Evolutionary conservation across 2,888 invertebrate species (phyloP).

Genomic region (Ochlodes sylvanus): DNA sequence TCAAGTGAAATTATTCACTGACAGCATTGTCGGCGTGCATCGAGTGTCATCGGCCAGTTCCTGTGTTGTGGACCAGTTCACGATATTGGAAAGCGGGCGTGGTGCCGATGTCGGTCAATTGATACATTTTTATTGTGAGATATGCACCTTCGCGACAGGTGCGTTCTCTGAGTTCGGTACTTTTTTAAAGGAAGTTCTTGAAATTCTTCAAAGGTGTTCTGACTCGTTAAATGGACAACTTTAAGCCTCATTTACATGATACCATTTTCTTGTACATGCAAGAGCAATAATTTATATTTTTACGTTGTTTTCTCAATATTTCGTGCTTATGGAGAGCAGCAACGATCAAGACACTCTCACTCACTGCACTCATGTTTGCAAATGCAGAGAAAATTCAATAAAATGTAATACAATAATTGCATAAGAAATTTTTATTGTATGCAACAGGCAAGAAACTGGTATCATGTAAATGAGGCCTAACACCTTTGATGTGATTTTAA

Average conservation of each 20-base stretch:
- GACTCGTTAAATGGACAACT: background rate
- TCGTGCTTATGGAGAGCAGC: too few relatives aligned
- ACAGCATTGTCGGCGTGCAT: background rate
- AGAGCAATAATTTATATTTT: too few relatives aligned
- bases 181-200: background rate
- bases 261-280: too few relatives aligned
- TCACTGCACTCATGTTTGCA: too few relatives aligned
- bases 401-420: too few relatives aligned
- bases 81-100: conserved; percentile 46
- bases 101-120: conserved; percentile 51
- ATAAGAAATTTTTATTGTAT: too few relatives aligned
- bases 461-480: too few relatives aligned
- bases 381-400: too few relatives aligned
- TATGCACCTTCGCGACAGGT: conserved; percentile 43
- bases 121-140: conserved; percentile 50
- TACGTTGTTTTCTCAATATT: too few relatives aligned
- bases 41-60: conserved; percentile 12
- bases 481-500: background rate
- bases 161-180: conserved; percentile 14
- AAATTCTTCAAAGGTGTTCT: background rate
- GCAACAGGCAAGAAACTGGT: too few relatives aligned
- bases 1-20: background rate
- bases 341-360: too few relatives aligned
- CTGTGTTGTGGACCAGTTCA: conserved; percentile 37
- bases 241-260: too few relatives aligned